Evolutionary conservation across 2,113 vertebrate genomes (phyloP).

Genomic region (Accipiter virgatus): DNA sequence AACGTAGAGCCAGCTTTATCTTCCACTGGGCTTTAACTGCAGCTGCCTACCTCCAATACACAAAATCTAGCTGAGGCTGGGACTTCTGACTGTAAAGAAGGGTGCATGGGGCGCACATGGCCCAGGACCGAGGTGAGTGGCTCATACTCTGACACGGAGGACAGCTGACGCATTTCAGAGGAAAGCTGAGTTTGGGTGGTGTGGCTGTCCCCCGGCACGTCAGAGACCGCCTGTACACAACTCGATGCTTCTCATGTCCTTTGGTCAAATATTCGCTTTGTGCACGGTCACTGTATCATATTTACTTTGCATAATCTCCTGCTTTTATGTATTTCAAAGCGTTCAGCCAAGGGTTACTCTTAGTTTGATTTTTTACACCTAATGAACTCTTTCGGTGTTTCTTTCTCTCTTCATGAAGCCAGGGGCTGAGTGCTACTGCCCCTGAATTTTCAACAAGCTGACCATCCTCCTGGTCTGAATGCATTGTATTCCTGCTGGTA

Average conservation of each 20-base stretch:
- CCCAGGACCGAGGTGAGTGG: background rate
- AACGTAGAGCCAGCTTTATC: background rate
- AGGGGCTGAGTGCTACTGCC: background rate
- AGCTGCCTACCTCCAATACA: background rate
- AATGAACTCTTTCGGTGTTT: background rate
- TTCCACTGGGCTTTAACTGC: background rate
- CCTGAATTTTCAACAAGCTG: background rate
- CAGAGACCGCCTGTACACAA: background rate
- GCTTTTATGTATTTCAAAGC: background rate
- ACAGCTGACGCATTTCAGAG: background rate
- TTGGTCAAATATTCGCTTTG: background rate
- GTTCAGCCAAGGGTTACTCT: background rate
- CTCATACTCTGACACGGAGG: background rate
- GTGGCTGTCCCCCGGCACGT: background rate
- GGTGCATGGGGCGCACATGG: background rate
- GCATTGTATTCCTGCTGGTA: background rate
- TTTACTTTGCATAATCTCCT: background rate
- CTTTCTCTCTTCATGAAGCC: background rate
- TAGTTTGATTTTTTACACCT: background rate
- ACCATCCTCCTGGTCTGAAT: background rate
- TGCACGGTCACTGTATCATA: too few relatives aligned
- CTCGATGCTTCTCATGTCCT: background rate
- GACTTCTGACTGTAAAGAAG: background rate
- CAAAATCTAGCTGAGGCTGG: background rate
- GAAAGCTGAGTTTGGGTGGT: background rate